Percentiles rank a stretch among this genome's conserved stretches.
Conservation (phyloP, 2,113 vertebrate genomes). For the Cervus canadensis region DNA sequence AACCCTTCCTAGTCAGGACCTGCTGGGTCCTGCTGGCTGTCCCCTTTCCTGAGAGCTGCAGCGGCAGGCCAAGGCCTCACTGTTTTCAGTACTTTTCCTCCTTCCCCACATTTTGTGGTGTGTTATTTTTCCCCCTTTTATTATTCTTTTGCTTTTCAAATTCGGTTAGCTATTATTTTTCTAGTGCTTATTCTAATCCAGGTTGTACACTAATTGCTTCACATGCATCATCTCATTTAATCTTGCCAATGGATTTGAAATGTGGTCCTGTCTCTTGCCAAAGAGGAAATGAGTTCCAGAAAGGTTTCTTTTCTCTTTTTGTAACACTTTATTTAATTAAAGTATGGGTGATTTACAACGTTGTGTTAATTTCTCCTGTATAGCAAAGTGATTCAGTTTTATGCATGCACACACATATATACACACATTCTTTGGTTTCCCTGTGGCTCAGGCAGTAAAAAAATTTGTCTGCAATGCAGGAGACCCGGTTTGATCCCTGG, state of each 20-base stretch:
- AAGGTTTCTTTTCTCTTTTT: neutral
- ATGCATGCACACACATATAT: neutral
- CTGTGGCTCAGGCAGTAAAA: neutral
- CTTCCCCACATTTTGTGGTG: neutral
- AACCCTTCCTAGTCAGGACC: neutral
- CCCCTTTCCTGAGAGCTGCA: neutral
- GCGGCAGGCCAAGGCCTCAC: neutral
- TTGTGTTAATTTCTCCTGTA: neutral
- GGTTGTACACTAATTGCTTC: neutral
- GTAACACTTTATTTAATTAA: neutral
- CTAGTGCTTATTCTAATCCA: neutral
- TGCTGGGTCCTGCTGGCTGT: neutral
- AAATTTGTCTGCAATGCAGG: neutral
- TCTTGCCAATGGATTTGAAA: neutral
- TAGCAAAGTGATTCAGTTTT: neutral
- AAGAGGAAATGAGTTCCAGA: neutral
- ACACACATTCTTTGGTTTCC: neutral
- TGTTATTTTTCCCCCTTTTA: neutral
- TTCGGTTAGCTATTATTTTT: neutral
- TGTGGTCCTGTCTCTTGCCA: neutral
- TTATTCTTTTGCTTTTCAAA: neutral
- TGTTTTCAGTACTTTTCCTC: neutral
- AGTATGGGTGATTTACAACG: neutral
- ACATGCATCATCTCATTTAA: neutral
- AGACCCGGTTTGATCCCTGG: fast-evolving